Conservation (phyloP, 2,797 vertebrate species). For the Brachymystax lenok region DNA sequence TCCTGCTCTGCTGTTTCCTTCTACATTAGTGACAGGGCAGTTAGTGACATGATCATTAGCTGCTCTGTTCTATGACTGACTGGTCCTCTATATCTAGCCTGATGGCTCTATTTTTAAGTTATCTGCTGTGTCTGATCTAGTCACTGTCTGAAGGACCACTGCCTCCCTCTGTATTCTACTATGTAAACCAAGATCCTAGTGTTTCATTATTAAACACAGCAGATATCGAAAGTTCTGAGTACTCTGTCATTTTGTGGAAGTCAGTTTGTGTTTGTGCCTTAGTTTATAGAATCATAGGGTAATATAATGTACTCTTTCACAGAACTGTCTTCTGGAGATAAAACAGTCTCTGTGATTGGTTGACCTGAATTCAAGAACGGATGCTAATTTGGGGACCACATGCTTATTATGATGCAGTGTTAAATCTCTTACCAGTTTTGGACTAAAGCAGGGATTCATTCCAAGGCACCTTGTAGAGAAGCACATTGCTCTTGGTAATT, state of each 20-base stretch:
- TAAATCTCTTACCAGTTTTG: background rate
- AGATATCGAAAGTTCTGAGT: background rate
- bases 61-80: no score
- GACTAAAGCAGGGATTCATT: background rate
- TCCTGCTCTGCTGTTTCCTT: no score
- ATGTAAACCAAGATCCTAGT: background rate
- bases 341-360: background rate
- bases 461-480: background rate
- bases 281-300: background rate
- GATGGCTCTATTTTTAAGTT: no score
- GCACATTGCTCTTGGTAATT: no score
- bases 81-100: no score
- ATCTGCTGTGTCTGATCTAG: no score
- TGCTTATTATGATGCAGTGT: constrained; percentile 18
- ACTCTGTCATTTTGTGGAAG: background rate
- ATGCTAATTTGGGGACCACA: background rate
- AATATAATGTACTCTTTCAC: no score
- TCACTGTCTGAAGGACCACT: no score
- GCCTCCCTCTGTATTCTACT: background rate
- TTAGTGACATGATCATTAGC: no score
- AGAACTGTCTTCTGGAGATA: background rate
- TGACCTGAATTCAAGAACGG: background rate
- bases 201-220: background rate
- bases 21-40: no score
- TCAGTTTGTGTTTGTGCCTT: background rate